phyloP scores from a whole-genome alignment of 2,888 invertebrate genomes.

The Smittia aterrima region DNA sequence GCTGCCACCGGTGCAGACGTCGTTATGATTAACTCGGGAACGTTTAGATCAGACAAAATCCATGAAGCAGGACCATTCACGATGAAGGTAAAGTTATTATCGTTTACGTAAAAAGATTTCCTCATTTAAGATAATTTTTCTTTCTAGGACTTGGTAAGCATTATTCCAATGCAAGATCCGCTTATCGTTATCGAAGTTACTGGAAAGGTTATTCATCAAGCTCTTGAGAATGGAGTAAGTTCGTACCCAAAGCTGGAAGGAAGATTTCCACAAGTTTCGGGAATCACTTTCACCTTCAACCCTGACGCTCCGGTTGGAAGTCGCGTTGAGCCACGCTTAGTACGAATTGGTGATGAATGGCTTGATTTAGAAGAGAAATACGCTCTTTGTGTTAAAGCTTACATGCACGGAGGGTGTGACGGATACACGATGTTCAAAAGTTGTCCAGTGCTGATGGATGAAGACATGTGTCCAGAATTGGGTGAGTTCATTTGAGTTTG shows the following conservation, averaged over 20 bases:
- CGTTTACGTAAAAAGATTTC: no score
- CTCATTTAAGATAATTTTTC: no score
- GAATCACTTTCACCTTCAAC: constrained; percentile 74
- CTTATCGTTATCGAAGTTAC: constrained; percentile 72
- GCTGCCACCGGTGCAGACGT: constrained; percentile 84
- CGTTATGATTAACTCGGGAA: constrained; percentile 74
- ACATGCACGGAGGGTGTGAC: constrained; percentile 77
- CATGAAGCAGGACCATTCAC: constrained; percentile 84
- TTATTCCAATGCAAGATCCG: constrained; percentile 84
- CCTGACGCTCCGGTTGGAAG: constrained; percentile 67
- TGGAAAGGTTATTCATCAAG: constrained; percentile 67
- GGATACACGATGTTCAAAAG: constrained; percentile 78
- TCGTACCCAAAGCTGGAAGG: constrained; percentile 87
- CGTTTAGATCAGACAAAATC: constrained; percentile 54
- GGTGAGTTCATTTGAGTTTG: constrained; percentile 48
- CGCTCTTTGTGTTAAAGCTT: constrained; percentile 77
- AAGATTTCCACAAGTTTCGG: constrained; percentile 80
- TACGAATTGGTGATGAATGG: constrained; percentile 83
- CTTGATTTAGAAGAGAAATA: constrained; percentile 70
- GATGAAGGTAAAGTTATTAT: no score
- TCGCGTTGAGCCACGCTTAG: constrained; percentile 68
- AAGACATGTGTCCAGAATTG: constrained; percentile 82
- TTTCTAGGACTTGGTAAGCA: constrained; percentile 77
- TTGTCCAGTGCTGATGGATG: constrained; percentile 71
- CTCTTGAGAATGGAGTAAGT: constrained; percentile 80